phyloP scores from a whole-genome alignment of 2,797 vertebrate genomes.

The Hoplostethus atlanticus region DNA sequence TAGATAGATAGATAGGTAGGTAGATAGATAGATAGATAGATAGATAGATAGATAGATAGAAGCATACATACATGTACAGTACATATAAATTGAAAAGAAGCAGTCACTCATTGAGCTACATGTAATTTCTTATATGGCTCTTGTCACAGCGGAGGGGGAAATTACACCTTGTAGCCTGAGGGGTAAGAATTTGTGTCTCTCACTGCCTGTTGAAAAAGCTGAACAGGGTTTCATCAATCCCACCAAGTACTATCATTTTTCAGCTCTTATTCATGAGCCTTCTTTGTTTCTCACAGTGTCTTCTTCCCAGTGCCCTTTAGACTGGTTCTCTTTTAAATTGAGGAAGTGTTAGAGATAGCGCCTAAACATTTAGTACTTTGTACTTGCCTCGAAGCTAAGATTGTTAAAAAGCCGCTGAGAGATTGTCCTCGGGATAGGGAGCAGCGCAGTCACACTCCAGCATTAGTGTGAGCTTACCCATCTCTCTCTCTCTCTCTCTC shows the following conservation, averaged over 20 bases:
- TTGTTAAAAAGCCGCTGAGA: constrained; percentile 77
- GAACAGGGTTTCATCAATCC: constrained; percentile 80
- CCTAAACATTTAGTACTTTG: constrained; percentile 83
- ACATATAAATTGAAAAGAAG: constrained; percentile 51
- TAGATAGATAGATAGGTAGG: too few relatives aligned
- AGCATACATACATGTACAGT: constrained; percentile 37
- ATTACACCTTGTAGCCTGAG: constrained; percentile 79
- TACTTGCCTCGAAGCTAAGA: constrained; percentile 81
- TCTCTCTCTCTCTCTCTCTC: constrained; percentile 51
- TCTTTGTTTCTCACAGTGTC: constrained; percentile 72
- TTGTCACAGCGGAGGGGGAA: constrained; percentile 78
- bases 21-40: neutral
- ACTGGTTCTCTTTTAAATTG: constrained; percentile 69
- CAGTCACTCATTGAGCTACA: constrained; percentile 64
- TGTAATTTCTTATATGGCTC: constrained; percentile 75
- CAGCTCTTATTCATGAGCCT: constrained; percentile 74
- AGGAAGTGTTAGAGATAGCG: constrained; percentile 78
- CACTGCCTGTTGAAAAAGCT: constrained; percentile 75
- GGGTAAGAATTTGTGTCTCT: constrained; percentile 77
- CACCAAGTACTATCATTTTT: constrained; percentile 79
- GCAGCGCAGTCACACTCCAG: constrained; percentile 52
- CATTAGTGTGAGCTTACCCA: constrained; percentile 66
- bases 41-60: constrained; percentile 25
- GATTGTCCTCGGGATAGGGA: constrained; percentile 74
- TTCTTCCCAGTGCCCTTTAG: constrained; percentile 76